Conservation (phyloP, 35 echinoderm and acorn worm genomes). For the Chiridota heheva region DNA sequence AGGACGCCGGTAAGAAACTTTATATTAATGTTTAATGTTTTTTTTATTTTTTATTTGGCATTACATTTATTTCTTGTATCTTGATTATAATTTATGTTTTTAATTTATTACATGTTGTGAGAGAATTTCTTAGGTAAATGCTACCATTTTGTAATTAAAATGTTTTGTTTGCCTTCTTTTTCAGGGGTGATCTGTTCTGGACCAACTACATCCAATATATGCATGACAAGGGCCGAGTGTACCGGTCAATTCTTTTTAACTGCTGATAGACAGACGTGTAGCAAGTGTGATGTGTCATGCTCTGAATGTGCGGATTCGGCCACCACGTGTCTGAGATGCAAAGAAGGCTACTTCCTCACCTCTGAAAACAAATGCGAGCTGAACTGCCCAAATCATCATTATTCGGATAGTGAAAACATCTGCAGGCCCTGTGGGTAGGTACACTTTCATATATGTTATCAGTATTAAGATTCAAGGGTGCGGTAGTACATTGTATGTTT, state of each 20-base stretch:
- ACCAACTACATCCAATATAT: conserved; percentile 55
- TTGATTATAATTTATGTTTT: no score
- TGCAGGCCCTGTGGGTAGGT: conserved; percentile 80
- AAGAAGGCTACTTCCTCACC: conserved; percentile 33
- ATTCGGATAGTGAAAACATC: conserved; percentile 14
- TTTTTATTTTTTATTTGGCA: not conserved
- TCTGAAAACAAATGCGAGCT: conserved; percentile 41
- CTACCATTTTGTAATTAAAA: not conserved
- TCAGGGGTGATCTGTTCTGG: conserved; percentile 86
- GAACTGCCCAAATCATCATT: conserved; percentile 59
- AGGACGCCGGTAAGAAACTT: conserved; percentile 77
- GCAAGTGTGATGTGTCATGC: conserved; percentile 64
- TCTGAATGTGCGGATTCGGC: conserved; percentile 32
- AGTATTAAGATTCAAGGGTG: no score
- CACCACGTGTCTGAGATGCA: conserved; percentile 46
- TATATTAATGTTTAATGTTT: not conserved
- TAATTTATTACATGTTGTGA: no score
- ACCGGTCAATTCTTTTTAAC: conserved; percentile 38
- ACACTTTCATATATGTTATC: not conserved
- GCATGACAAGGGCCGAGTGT: conserved; percentile 52
- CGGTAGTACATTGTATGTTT: no score
- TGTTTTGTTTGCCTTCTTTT: conserved; percentile 14
- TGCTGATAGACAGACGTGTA: conserved; percentile 30
- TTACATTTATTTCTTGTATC: no score
- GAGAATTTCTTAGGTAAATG: not conserved